Evolutionary conservation across 2,797 vertebrate species (phyloP).

Genomic region (Micrastur ruficollis): DNA sequence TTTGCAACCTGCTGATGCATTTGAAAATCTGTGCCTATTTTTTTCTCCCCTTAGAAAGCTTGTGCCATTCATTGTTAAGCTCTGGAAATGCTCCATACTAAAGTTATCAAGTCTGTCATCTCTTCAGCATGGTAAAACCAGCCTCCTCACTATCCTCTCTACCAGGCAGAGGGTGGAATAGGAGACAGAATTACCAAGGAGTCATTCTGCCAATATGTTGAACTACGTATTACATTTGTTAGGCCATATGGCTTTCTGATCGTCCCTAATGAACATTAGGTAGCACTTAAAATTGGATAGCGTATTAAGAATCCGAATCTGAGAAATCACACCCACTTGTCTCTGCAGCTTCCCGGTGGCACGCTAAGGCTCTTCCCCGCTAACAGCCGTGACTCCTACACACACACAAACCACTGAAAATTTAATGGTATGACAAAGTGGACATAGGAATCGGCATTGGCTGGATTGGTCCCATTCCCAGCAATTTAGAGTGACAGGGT

Average conservation of each 20-base stretch:
- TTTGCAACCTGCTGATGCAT: constrained; percentile 47
- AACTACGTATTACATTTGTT: background rate
- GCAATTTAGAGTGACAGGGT: constrained; percentile 7
- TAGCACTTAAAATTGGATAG: background rate
- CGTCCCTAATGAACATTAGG: constrained; percentile 37
- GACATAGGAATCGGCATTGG: background rate
- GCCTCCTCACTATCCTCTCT: constrained; percentile 37
- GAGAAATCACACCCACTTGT: constrained; percentile 46
- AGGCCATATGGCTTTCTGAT: constrained; percentile 66
- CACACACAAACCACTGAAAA: background rate
- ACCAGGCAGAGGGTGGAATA: constrained; percentile 30
- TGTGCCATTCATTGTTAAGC: constrained; percentile 54
- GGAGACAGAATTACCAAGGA: constrained; percentile 9
- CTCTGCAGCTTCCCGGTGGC: background rate
- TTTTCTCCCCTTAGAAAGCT: constrained; percentile 29
- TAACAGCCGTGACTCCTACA: background rate
- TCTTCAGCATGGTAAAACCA: constrained; percentile 33
- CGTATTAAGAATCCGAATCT: constrained; percentile 19
- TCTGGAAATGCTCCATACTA: constrained; percentile 41
- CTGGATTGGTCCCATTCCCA: background rate
- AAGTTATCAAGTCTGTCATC: constrained; percentile 52
- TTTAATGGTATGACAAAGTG: background rate
- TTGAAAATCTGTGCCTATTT: constrained; percentile 56
- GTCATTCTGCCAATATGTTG: constrained; percentile 17
- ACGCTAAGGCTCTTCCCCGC: background rate